phyloP scores from a whole-genome alignment of 2,113 vertebrate genomes.

The Bufo bufo region DNA sequence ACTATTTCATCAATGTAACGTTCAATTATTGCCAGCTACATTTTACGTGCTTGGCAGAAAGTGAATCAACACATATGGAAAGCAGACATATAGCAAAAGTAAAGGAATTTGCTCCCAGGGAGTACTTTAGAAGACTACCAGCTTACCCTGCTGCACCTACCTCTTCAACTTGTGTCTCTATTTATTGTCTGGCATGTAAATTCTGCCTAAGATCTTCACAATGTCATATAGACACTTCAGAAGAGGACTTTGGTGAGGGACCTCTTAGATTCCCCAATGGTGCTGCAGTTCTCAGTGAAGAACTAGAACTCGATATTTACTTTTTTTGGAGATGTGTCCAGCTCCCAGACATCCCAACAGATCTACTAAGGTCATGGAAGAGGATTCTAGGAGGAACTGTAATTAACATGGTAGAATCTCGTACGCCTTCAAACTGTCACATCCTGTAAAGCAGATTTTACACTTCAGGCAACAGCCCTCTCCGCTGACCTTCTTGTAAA shows the following conservation, averaged over 20 bases:
- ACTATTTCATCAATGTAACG: conserved; percentile 59
- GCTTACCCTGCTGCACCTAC: not conserved
- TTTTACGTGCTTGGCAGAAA: conserved; percentile 37
- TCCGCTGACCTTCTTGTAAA: too few relatives aligned
- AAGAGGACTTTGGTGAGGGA: not conserved
- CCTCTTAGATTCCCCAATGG: not conserved
- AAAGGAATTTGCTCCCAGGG: not conserved
- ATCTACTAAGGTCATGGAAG: too few relatives aligned
- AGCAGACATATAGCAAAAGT: conserved; percentile 8
- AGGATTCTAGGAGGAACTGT: too few relatives aligned
- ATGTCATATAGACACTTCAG: not conserved
- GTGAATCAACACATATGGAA: conserved; percentile 28
- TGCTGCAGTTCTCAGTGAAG: not conserved
- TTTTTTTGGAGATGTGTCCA: too few relatives aligned
- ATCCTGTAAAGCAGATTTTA: too few relatives aligned
- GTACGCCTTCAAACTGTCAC: too few relatives aligned
- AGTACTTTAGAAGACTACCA: not conserved
- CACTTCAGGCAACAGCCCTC: too few relatives aligned
- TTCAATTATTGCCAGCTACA: conserved; percentile 63
- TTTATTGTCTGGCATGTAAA: not conserved
- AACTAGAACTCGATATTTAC: too few relatives aligned
- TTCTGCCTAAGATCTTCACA: not conserved
- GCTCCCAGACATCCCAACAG: too few relatives aligned
- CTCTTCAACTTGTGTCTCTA: not conserved
- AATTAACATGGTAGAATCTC: too few relatives aligned